Evolutionary conservation across 2,888 invertebrate species (phyloP).

Genomic region (Sesamia inferens): DNA sequence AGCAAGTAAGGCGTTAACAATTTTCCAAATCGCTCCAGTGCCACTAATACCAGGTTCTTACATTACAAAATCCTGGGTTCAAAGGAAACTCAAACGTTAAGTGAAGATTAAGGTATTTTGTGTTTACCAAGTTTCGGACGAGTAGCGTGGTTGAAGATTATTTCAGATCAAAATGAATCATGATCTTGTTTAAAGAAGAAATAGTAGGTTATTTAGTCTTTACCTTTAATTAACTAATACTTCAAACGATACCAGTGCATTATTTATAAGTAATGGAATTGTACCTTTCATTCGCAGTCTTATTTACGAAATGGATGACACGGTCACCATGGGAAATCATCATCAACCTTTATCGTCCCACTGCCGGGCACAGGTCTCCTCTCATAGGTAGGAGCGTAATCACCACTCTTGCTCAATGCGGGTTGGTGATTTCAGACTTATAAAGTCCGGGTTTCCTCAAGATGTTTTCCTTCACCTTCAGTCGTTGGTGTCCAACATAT

Average conservation of each 20-base stretch:
- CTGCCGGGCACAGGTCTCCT: too few species aligned
- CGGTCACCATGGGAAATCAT: conserved; percentile 20
- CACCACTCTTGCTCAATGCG: too few species aligned
- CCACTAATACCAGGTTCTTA: conserved; percentile 33
- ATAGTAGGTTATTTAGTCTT: neutral
- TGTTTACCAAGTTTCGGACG: conserved; percentile 12
- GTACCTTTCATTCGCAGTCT: neutral
- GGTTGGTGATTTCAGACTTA: too few species aligned
- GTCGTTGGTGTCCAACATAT: too few species aligned
- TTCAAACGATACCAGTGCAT: neutral
- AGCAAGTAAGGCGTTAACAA: conserved; percentile 24
- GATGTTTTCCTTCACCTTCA: too few species aligned
- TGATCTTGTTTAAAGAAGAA: neutral
- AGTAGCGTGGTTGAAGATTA: conserved; percentile 6
- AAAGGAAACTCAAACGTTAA: conserved; percentile 38
- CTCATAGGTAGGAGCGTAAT: too few species aligned
- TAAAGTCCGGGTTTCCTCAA: too few species aligned
- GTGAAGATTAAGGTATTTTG: conserved; percentile 34
- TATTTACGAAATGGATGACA: conserved; percentile 17
- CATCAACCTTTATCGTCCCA: too few species aligned
- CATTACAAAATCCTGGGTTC: conserved; percentile 26
- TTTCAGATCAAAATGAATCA: conserved; percentile 15
- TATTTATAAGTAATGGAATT: neutral
- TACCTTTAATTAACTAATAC: neutral
- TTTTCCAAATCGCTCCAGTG: conserved; percentile 28